Evolutionary conservation across 2,797 vertebrate genomes (phyloP), one percentile per base, ranked within the genome.

Genomic region (Nannoperca obscura): DNA sequence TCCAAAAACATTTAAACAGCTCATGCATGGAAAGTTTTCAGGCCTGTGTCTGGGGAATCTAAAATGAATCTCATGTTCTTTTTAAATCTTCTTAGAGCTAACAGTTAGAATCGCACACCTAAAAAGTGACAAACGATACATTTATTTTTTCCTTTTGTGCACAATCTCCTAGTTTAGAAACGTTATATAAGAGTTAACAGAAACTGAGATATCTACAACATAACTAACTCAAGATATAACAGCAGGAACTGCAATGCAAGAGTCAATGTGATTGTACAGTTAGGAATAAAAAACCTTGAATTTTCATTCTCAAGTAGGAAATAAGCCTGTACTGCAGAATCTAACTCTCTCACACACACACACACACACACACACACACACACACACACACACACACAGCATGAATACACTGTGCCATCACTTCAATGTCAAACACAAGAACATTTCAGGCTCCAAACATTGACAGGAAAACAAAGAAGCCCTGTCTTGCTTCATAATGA

Each of bases 301-400:
- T 36, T 30, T 20, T 13, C 38, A 20, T 54, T 7, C 27, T 14
- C 24, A 27, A 30, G 24, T 24, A 7, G 52, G 24, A 27, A 27
- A 27, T 27, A 27, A 27, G 24, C 24, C 24, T 27, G 24, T 27
- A 27, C 24, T 1, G 24, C 24, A 27, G 24, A 27, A 27, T 27
- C 24, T 27, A 27, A 27, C 24, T 27, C 24, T 27, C 24, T 27
- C 24, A 1, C 24, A 1, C 24, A 1, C 24, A 1, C 24, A 27
- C 24, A 27, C 24, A 27, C 24, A 27, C 24, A 27, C 24, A 27
- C 24, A 27, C 24, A 27, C 24, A 27, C 24, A 27, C 24, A 27
- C 24, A 27, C 24, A 27, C 44, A 46, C 5, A 50, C 27, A 82
- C 40, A 30, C 38, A 14, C 36, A 72, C 57, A 58, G 55, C 61